Base-by-base conservation (phyloP, 1,140 invertebrate genomes). In the Lordiphosa mommai region DNA sequence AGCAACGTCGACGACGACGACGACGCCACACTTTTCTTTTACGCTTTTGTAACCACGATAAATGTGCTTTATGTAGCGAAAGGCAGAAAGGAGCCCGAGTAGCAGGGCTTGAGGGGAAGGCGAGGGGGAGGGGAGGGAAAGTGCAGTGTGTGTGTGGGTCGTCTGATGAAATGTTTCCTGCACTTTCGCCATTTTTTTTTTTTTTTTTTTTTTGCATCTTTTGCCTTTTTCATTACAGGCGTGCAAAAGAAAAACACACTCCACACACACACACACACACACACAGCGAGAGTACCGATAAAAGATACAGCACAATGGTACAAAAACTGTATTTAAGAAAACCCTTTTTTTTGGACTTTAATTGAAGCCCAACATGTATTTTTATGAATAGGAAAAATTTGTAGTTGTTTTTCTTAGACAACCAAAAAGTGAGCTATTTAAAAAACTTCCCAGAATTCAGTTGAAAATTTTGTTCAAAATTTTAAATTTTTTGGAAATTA, bases 1-100 rank as follows among this genome's bases (percentile, higher is more conserved):
- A 82, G 61, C 61, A 34, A 17, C 16, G 34, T 30, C n/a, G 14
- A 12, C 29, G 43, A 9, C 57, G 34, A 29, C 46, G 32, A 36
- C 14, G 40, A 66, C 47, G 76, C 76, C 77, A 72, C 76, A 82
- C 71, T 84, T 82, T 82, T 82, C 77, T 84, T 82, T 82, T 82
- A 84, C 77, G 77, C 77, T 77, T 82, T 82, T 82, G 72, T 82
- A 82, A 77, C 77, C 77, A 84, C 77, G 77, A 82, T 82, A 77
- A 82, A 82, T 82, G 77, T 84, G 77, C 77, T 82, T 82, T 84
- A 82, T 82, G 77, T 82, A 64, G 71, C 76, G 67, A 72, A 41
- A 61, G 61, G 47, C 29, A 38, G 49, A 41, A 43, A 46, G 43
- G 58, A 52, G 58, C 33, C 29, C 12, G 4, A 33, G 10, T 33